phyloP scores from a whole-genome alignment of 2,113 vertebrate species.

The Thamnophis sirtalis region DNA sequence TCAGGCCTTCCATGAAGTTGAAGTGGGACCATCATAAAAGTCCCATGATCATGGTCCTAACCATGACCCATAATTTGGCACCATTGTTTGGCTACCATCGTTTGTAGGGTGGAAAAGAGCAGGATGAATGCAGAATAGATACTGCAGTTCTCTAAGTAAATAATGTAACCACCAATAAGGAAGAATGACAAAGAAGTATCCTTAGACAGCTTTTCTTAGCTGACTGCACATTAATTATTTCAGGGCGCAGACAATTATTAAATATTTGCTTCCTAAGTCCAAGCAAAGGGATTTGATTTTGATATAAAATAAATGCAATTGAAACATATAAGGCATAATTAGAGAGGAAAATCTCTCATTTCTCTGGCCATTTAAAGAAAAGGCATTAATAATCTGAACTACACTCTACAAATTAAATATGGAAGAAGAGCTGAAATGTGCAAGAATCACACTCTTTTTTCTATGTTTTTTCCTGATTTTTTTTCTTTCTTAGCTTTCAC shows the following conservation, averaged over 20 bases:
- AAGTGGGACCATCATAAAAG: background rate
- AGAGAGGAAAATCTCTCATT: conserved; percentile 29
- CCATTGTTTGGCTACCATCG: background rate
- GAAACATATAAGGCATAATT: conserved; percentile 50
- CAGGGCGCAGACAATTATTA: conserved; percentile 16
- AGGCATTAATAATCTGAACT: conserved; percentile 30
- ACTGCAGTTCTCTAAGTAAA: background rate
- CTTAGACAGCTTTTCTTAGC: conserved; percentile 4
- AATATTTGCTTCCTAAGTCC: conserved; percentile 34
- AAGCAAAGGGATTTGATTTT: conserved; percentile 35
- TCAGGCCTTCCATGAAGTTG: background rate
- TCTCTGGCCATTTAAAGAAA: conserved; percentile 4
- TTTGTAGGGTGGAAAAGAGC: background rate
- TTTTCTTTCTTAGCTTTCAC: conserved; percentile 27
- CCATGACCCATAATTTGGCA: background rate
- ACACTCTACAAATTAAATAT: conserved; percentile 48
- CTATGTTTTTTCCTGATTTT: conserved; percentile 22
- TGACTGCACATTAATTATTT: conserved; percentile 29
- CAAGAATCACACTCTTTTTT: conserved; percentile 29
- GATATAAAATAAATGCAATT: conserved; percentile 38
- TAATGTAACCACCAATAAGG: conserved; percentile 3
- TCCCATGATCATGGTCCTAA: background rate
- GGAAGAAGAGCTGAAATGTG: conserved; percentile 39
- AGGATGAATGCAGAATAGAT: background rate
- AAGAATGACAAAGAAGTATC: background rate